These are phyloP conservation scores for Julus scandinavius DNA, from an alignment of 2,888 invertebrate species.

Conservation along the genomic window DNA sequence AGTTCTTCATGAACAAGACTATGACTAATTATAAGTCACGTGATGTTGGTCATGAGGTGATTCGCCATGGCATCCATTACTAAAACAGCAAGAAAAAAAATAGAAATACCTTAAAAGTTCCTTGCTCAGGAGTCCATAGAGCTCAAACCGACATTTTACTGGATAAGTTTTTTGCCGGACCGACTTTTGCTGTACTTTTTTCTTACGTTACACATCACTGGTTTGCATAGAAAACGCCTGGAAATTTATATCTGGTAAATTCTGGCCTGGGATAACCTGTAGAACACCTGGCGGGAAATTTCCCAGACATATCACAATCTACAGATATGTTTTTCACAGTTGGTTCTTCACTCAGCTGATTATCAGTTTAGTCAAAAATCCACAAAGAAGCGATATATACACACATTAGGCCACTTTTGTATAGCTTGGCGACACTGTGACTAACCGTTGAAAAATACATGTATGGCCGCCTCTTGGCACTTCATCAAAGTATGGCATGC, in stretches of 20 bases:
- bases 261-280: background rate
- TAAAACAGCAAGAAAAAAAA: background rate
- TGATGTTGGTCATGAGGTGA: too few relatives aligned
- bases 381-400: background rate
- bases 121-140: background rate
- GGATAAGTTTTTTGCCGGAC: too few relatives aligned
- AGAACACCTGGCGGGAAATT: background rate
- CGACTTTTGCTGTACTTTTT: background rate
- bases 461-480: background rate
- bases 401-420: background rate
- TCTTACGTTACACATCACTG: background rate
- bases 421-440: background rate
- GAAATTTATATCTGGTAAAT: background rate
- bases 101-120: background rate
- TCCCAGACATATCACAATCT: background rate
- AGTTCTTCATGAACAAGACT: too few relatives aligned
- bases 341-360: background rate
- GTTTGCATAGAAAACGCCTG: background rate
- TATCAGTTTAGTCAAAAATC: background rate
- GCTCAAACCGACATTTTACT: too few relatives aligned
- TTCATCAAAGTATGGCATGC: background rate
- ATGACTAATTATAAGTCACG: too few relatives aligned
- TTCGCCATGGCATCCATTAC: too few relatives aligned
- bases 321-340: background rate
- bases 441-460: background rate